These are phyloP conservation scores for Thelaira solivaga DNA, from an alignment of 2,888 invertebrate genomes.

Conservation along the genomic window DNA sequence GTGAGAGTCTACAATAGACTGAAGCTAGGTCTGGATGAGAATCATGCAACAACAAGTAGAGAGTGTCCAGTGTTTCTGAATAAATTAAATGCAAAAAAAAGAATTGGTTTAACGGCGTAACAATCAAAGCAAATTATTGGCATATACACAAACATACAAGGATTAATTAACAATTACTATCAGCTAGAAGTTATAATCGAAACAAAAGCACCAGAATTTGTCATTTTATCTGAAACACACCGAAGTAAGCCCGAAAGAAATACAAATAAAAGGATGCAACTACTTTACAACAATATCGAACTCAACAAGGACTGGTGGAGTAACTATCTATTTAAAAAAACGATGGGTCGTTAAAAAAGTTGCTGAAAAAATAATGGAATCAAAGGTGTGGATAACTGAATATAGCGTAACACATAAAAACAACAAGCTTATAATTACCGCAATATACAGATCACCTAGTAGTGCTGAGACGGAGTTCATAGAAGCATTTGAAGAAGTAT, in stretches of 20 bases:
- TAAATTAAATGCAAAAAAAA: slow-evolving; percentile 6
- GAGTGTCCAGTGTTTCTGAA: slow-evolving; percentile 13
- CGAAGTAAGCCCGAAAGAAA: not conserved
- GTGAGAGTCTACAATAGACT: not conserved
- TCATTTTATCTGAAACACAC: not conserved
- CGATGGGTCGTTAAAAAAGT: not conserved
- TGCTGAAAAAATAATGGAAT: not conserved
- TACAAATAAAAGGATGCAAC: not conserved
- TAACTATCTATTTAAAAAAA: not conserved
- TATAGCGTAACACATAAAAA: not conserved
- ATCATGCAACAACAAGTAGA: too few relatives aligned
- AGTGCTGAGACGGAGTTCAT: too few relatives aligned
- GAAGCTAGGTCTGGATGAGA: slow-evolving; percentile 21
- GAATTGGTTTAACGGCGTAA: not conserved
- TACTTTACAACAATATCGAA: not conserved
- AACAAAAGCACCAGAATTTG: not conserved
- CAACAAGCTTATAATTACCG: not conserved
- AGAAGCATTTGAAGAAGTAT: too few relatives aligned
- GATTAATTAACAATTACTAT: not conserved
- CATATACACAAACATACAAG: not conserved
- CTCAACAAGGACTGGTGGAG: too few relatives aligned
- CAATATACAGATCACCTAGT: not conserved
- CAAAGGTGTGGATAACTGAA: not conserved
- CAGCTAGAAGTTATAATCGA: not conserved
- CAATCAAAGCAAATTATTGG: not conserved